These are phyloP conservation scores for Strongylocentrotus purpuratus DNA, from an alignment of 35 echinoderm and acorn worm species.

Conservation along the genomic window DNA sequence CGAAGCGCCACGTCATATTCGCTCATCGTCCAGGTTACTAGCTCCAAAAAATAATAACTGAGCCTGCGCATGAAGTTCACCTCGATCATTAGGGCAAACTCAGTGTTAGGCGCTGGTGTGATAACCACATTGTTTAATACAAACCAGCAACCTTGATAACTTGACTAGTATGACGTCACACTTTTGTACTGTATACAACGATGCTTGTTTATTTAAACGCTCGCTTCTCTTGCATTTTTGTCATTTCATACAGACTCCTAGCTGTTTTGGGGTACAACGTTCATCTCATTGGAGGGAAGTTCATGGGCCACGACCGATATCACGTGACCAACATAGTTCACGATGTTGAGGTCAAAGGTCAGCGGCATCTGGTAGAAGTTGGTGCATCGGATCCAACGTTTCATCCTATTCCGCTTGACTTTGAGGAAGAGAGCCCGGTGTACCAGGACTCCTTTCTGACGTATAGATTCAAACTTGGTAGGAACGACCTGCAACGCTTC, in stretches of 20 bases:
- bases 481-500: neutral
- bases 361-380: conserved; percentile 14
- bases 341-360: conserved; percentile 31
- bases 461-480: conserved; percentile 18
- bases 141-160: too few species aligned
- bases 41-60: too few species aligned
- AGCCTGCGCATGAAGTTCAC: too few species aligned
- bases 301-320: neutral
- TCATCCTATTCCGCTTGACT: conserved; percentile 27
- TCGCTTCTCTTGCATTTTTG: neutral
- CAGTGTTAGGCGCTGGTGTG: too few species aligned
- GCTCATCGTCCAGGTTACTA: too few species aligned
- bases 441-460: conserved; percentile 6
- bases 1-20: too few species aligned
- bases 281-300: neutral
- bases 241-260: neutral
- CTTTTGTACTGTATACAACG: too few species aligned
- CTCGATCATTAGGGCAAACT: too few species aligned
- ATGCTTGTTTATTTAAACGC: neutral
- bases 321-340: neutral
- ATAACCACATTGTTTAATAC: too few species aligned
- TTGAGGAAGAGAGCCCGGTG: neutral
- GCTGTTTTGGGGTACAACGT: conserved; percentile 10
- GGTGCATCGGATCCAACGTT: conserved; percentile 45
- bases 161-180: too few species aligned